Evolutionary conservation across 2,113 vertebrate genomes (phyloP).

Genomic region (Phrynosoma platyrhinos): DNA sequence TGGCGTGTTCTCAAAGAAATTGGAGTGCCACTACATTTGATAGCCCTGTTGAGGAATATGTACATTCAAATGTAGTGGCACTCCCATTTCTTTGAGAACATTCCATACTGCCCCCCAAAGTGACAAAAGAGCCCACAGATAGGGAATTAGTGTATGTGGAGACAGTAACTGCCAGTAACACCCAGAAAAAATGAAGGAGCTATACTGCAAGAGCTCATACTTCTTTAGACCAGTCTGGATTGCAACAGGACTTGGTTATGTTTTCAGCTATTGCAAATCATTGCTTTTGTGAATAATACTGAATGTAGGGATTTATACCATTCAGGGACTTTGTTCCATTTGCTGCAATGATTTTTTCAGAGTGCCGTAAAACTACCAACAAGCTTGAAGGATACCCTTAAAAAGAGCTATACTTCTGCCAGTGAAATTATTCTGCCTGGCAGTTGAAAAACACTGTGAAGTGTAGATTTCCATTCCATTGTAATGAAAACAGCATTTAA

Average conservation of each 20-base stretch:
- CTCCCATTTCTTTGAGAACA: too few relatives aligned
- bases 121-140: too few relatives aligned
- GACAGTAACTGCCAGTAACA: too few relatives aligned
- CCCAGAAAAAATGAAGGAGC: too few relatives aligned
- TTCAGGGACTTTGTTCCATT: not conserved
- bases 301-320: slow-evolving; percentile 18
- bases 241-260: not conserved
- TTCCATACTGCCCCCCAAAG: too few relatives aligned
- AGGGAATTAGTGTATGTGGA: too few relatives aligned
- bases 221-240: too few relatives aligned
- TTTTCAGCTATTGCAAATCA: slow-evolving; percentile 4
- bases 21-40: too few relatives aligned
- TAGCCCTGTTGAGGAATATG: too few relatives aligned
- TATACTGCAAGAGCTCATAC: too few relatives aligned
- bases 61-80: too few relatives aligned
- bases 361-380: slow-evolving; percentile 8
- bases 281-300: not conserved
- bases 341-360: not conserved
- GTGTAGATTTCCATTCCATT: slow-evolving; percentile 4
- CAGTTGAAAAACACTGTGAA: rapidly evolving
- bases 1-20: too few relatives aligned
- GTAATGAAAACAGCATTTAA: rapidly evolving
- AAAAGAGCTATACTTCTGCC: not conserved
- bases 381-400: not conserved
- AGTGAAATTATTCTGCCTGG: rapidly evolving